Evolutionary conservation across 1,140 invertebrate genomes (phyloP).

Genomic region (Drosophila carrolli): DNA sequence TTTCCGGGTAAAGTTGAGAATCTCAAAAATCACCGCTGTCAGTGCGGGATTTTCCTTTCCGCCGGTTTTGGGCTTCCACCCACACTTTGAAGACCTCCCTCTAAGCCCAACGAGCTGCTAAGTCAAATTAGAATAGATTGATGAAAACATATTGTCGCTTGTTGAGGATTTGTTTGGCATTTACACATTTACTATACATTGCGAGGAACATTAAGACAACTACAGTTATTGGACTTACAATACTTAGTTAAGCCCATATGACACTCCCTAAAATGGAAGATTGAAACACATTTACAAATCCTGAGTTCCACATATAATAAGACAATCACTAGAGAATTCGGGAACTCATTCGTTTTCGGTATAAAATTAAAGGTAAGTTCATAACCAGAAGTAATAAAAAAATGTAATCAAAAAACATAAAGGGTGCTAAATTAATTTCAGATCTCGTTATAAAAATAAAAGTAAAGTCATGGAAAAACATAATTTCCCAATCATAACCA

Average conservation of each 20-base stretch:
- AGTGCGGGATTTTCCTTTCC: conserved; percentile 34
- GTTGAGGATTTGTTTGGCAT: conserved; percentile 48
- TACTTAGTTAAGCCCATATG: conserved; percentile 27
- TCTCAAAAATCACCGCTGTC: conserved; percentile 67
- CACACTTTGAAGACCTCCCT: conserved; percentile 10
- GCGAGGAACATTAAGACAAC: conserved; percentile 44
- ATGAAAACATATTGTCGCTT: conserved; percentile 39
- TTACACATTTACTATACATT: conserved; percentile 52
- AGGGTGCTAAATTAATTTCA: no score
- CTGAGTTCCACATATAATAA: no score
- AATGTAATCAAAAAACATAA: no score
- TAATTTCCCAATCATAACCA: no score
- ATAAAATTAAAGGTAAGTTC: no score
- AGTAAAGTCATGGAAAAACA: no score
- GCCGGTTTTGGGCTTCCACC: background rate
- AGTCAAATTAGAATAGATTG: conserved; percentile 71
- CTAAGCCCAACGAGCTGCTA: conserved; percentile 58
- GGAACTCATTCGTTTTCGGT: no score
- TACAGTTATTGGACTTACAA: conserved; percentile 42
- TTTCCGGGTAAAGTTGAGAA: conserved; percentile 48
- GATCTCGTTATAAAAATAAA: no score
- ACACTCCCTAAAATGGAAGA: background rate
- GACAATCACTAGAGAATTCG: no score
- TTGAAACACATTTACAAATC: no score
- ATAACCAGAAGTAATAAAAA: no score